A percentile compares a stretch with the other conserved stretches of the same genome.
Evolutionary conservation across 2,113 vertebrate genomes (phyloP).

Genomic region (Eonycteris spelaea): DNA sequence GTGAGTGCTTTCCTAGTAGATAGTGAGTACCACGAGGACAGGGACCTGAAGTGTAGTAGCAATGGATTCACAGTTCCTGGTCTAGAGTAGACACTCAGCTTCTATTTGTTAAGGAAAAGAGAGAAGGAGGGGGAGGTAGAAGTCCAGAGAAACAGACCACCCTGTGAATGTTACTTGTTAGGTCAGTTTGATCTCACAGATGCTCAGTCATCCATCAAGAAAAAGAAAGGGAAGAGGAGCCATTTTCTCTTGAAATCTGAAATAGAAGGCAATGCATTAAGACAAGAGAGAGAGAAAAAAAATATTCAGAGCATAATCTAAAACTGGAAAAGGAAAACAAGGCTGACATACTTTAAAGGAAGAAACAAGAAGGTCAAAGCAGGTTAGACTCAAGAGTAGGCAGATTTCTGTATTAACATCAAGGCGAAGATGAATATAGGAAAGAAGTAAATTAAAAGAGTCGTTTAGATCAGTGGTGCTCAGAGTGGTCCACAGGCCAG

Average conservation of each 20-base stretch:
- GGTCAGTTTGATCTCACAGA: neutral
- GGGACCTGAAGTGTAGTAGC: neutral
- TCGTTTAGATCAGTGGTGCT: neutral
- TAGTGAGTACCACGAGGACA: neutral
- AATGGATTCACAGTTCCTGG: neutral
- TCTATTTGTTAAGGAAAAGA: neutral
- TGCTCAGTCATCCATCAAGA: neutral
- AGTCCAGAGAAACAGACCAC: neutral
- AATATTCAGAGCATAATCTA: neutral
- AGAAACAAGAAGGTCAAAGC: neutral
- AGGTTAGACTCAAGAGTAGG: neutral
- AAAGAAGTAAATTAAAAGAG: neutral
- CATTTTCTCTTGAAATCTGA: neutral
- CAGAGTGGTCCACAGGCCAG: neutral
- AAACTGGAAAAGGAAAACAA: neutral
- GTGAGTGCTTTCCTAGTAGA: neutral
- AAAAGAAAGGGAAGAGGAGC: neutral
- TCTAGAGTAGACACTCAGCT: neutral
- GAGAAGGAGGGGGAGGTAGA: neutral
- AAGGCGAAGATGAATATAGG: neutral
- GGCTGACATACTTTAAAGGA: neutral
- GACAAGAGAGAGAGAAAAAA: neutral
- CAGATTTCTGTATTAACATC: neutral
- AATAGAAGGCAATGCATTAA: neutral
- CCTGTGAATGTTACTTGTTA: neutral